Conservation (phyloP, 2,797 vertebrate species). For the Acridotheres tristis region DNA sequence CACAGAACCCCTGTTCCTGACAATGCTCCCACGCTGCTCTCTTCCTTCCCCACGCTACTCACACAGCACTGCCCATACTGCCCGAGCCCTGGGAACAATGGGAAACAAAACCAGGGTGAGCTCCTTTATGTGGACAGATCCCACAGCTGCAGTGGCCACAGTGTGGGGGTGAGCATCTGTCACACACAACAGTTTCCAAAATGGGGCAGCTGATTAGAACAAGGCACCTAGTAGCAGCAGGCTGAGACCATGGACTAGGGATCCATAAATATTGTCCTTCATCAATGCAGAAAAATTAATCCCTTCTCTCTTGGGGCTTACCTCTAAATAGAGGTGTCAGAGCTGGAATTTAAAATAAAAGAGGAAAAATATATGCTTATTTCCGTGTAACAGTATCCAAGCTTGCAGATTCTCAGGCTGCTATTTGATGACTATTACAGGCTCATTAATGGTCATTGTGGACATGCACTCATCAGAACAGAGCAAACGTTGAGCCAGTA, state of each 20-base stretch:
- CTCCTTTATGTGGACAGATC: background rate
- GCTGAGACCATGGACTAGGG: background rate
- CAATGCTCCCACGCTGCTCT: background rate
- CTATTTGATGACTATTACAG: background rate
- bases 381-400: background rate
- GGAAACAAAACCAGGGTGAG: background rate
- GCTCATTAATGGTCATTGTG: background rate
- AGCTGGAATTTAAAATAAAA: background rate
- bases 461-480: background rate
- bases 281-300: background rate
- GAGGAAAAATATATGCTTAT: background rate
- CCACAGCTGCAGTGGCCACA: background rate
- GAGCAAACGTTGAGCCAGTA: background rate
- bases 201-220: background rate
- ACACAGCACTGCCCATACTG: background rate
- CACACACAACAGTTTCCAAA: background rate
- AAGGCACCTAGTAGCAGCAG: background rate
- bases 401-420: background rate
- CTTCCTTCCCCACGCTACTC: background rate
- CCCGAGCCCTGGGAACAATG: fast-evolving
- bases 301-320: background rate
- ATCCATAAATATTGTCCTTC: background rate
- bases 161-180: background rate
- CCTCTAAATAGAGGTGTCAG: background rate
- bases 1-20: background rate